These are phyloP conservation scores for Torymus aiolomorphi DNA, from an alignment of 2,888 invertebrate species.

Conservation along the genomic window DNA sequence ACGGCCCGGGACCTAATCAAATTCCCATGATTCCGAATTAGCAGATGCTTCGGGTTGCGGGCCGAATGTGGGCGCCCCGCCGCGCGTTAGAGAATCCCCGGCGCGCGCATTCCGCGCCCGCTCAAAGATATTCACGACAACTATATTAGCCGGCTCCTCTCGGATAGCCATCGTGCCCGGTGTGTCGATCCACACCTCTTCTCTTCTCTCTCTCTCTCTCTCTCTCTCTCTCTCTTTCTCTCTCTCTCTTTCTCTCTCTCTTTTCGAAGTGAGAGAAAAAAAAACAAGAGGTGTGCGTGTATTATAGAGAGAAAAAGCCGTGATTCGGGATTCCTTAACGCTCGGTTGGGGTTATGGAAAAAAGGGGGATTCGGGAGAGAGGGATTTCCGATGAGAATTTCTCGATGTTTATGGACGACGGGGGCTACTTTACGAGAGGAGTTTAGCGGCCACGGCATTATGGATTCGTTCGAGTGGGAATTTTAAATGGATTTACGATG, in stretches of 20 bases:
- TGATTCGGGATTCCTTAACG: conserved; percentile 46
- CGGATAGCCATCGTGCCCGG: conserved; percentile 54
- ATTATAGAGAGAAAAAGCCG: conserved; percentile 30
- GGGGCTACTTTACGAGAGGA: conserved; percentile 6
- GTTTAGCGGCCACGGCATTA: conserved; percentile 19
- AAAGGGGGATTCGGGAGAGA: background rate
- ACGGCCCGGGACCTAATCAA: conserved; percentile 68
- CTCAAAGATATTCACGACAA: conserved; percentile 75
- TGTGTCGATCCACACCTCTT: conserved; percentile 64
- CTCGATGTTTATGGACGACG: conserved; percentile 19
- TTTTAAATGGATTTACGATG: conserved; percentile 24
- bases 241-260: too few species aligned
- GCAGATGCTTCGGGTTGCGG: conserved; percentile 74
- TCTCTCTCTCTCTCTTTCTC: too few species aligned
- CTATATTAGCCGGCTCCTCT: conserved; percentile 72
- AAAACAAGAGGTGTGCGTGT: too few species aligned
- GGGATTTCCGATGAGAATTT: conserved; percentile 13
- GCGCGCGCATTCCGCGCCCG: conserved; percentile 71
- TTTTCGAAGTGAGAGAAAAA: background rate
- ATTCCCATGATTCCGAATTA: conserved; percentile 76
- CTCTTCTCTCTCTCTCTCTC: conserved; percentile 6
- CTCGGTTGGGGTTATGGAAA: conserved; percentile 11
- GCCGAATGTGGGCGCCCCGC: conserved; percentile 74
- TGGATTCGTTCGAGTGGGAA: conserved; percentile 6
- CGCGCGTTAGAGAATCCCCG: background rate